Evolutionary conservation across 2,113 vertebrate species (phyloP), one percentile per base, ranked within the genome.

Genomic region (Haplotaxodon microlepis): DNA sequence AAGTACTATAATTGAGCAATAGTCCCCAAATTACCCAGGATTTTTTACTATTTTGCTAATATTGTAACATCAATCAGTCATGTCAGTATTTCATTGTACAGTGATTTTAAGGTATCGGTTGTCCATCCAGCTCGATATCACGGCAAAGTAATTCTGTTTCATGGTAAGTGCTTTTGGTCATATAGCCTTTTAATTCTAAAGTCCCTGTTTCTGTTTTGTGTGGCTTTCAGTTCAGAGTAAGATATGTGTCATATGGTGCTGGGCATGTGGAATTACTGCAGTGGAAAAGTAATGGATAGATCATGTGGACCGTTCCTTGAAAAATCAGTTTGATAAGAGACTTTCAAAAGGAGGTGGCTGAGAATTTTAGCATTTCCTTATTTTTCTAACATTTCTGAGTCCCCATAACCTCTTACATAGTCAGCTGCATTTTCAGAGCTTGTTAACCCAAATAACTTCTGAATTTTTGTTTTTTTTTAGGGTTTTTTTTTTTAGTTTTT

Each of bases 81-180:
- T 13, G 19, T 24, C n/a, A 66, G 61, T 66, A 66, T 12, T 66
- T 38, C 9, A 38, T 38, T 63, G 31, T 38, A 36, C 31, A 12
- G 17, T 36, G 0, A 12, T 66, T 66, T n/a, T 66, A 36, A n/a
- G 61, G 31, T 38, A n/a, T n/a, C 19, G 3, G 31, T 66, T 66
- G 17, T n/a, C 31, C 61, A 66, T 63, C 29, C 57, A 34, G 27
- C 29, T 31, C 8, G 1, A 61, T 61, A 61, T 34, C 14, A 19
- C 2, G 5, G 0, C 16, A 31, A 31, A 17, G 57, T 59, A 59
- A 31, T 59, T 31, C 0, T 59, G 0, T 63, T 66, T 38, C 17
- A 66, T 36, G 31, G 17, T 19, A 66, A 38, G 10, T 13, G 10
- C 61, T 21, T 69, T 38, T 69, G 34, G 17, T n/a, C 10, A 38